These are phyloP conservation scores for Antheraea pernyi DNA, from an alignment of 1,140 invertebrate species.

Conservation along the genomic window DNA sequence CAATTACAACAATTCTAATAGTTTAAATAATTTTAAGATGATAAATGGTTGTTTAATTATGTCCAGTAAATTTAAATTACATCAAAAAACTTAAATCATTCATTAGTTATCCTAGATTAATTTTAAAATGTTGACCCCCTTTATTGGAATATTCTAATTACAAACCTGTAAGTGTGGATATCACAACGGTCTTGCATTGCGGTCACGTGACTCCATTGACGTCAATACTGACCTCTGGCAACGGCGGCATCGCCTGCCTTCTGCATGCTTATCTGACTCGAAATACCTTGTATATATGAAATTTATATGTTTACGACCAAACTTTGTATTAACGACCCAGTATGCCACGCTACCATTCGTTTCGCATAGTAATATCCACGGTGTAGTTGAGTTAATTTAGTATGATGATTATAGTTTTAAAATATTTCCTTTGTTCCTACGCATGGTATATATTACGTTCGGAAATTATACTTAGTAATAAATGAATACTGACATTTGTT, in stretches of 20 bases:
- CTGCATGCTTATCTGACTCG: conserved; percentile 54
- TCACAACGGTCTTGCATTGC: conserved; percentile 19
- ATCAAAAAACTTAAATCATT: too few relatives aligned
- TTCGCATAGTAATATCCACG: not conserved
- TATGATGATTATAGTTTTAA: not conserved
- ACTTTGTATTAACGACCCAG: not conserved
- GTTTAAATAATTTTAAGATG: too few relatives aligned
- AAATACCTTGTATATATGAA: conserved; percentile 46
- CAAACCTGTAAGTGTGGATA: conserved; percentile 23
- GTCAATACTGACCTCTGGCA: conserved; percentile 66
- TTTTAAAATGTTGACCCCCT: not conserved
- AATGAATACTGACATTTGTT: too few relatives aligned
- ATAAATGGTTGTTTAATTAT: too few relatives aligned
- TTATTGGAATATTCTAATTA: not conserved
- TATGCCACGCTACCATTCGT: too few relatives aligned
- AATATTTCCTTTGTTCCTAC: too few relatives aligned
- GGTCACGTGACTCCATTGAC: conserved; percentile 61
- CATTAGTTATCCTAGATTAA: not conserved
- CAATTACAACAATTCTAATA: too few relatives aligned
- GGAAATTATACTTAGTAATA: too few relatives aligned
- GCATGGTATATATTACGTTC: too few relatives aligned
- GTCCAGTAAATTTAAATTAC: too few relatives aligned
- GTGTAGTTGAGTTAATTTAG: not conserved
- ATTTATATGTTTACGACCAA: conserved; percentile 12
- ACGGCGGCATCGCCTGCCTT: conserved; percentile 45